phyloP scores from a whole-genome alignment of 2,113 vertebrate species.

The Gavialis gangeticus region DNA sequence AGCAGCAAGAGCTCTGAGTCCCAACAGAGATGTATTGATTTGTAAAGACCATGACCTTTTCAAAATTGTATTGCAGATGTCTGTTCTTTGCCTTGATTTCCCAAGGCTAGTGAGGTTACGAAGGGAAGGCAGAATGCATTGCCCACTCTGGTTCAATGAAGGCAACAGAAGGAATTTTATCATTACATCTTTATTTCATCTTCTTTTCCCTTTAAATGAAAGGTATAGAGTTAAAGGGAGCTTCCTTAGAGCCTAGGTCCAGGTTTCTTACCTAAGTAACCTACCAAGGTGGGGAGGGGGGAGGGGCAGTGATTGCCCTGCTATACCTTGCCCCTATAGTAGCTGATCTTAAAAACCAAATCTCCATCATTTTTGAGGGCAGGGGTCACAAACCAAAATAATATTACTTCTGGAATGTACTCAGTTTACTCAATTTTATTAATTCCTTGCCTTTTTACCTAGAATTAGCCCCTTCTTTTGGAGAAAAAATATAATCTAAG shows the following conservation, averaged over 20 bases:
- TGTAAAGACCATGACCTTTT: background rate
- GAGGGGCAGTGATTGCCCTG: too few relatives aligned
- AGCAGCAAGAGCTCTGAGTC: rapidly evolving
- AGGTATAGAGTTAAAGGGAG: background rate
- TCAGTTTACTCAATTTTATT: background rate
- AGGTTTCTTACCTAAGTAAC: background rate
- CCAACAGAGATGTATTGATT: rapidly evolving
- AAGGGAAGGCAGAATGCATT: background rate
- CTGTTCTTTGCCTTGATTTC: background rate
- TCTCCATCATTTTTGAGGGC: background rate
- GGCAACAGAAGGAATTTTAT: background rate
- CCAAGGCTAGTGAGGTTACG: background rate
- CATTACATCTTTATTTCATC: background rate
- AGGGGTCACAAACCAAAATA: background rate
- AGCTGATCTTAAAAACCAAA: background rate
- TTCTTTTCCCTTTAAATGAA: background rate
- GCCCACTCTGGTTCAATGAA: rapidly evolving
- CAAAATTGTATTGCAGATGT: background rate
- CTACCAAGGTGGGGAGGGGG: too few relatives aligned
- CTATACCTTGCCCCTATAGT: background rate
- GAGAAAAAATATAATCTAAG: background rate
- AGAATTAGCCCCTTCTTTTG: background rate
- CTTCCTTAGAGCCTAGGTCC: background rate
- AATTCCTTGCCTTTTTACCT: background rate
- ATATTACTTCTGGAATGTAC: background rate